Percentiles rank a stretch among this genome's conserved stretches.
These are phyloP conservation scores for Epinotia bilunana DNA, from an alignment of 2,888 invertebrate genomes.

Conservation along the genomic window DNA sequence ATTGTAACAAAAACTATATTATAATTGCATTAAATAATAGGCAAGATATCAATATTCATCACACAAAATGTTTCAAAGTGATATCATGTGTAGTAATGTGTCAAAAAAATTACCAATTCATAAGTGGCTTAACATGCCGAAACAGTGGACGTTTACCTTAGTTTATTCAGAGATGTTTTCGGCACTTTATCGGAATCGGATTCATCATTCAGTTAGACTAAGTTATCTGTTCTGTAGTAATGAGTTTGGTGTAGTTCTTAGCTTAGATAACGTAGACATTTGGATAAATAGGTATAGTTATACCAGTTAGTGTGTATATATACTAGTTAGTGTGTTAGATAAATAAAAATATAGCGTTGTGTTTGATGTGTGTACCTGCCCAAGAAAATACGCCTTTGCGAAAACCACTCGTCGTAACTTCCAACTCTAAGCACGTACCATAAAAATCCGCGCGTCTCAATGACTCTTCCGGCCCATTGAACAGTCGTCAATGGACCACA, in stretches of 20 bases:
- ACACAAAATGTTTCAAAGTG: no score
- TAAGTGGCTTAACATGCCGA: no score
- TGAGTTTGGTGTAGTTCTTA: no score
- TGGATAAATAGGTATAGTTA: no score
- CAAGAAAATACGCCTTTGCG: slow-evolving; percentile 8
- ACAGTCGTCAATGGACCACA: slow-evolving; percentile 60
- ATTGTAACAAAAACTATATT: no score
- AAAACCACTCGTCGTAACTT: slow-evolving; percentile 23
- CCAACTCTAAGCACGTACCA: slow-evolving; percentile 33
- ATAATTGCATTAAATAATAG: no score
- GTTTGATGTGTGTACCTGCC: background rate
- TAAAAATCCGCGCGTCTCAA: slow-evolving; percentile 34
- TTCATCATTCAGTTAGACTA: background rate
- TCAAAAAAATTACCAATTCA: no score
- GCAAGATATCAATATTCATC: no score
- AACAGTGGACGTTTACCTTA: no score
- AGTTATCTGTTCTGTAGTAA: background rate
- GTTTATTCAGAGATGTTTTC: background rate
- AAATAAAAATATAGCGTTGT: background rate
- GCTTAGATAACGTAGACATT: no score
- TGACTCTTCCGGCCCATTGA: slow-evolving; percentile 55
- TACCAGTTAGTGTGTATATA: no score
- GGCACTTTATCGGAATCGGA: background rate
- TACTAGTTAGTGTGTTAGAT: background rate
- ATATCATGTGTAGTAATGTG: no score